Evolutionary conservation across 2,113 vertebrate species (phyloP).

Genomic region (Oryzias melastigma): DNA sequence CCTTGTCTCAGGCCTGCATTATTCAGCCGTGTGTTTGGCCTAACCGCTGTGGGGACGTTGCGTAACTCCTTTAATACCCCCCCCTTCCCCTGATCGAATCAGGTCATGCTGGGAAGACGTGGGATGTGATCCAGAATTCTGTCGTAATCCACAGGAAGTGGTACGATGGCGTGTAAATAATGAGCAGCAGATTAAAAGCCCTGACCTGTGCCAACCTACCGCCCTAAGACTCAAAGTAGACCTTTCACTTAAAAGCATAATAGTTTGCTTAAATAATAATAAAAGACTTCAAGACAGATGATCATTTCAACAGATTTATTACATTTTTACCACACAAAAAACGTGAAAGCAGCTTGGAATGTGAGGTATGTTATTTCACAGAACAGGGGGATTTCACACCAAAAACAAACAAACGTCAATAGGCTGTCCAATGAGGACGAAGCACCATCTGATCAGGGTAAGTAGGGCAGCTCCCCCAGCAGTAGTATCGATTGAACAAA

Average conservation of each 20-base stretch:
- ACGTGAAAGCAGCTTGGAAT: slow-evolving; percentile 58
- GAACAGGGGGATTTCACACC: slow-evolving; percentile 16
- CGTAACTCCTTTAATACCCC: slow-evolving; percentile 26
- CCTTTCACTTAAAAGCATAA: slow-evolving; percentile 9
- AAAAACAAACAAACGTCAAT: not conserved
- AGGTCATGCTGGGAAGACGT: slow-evolving; percentile 21
- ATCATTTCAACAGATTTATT: slow-evolving; percentile 58
- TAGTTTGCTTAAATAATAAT: not conserved
- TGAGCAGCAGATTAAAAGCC: slow-evolving; percentile 46
- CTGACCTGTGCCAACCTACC: slow-evolving; percentile 35
- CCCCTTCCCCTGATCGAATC: slow-evolving; percentile 10
- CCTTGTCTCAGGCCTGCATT: not conserved
- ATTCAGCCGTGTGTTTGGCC: slow-evolving; percentile 3
- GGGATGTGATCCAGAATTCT: slow-evolving; percentile 55
- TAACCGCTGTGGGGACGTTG: slow-evolving; percentile 22
- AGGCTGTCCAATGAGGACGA: slow-evolving; percentile 1
- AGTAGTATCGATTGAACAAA: slow-evolving; percentile 54
- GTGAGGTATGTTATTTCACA: slow-evolving; percentile 54
- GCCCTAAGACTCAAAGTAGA: not conserved
- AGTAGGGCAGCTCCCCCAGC: slow-evolving; percentile 32
- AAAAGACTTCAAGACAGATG: slow-evolving; percentile 8
- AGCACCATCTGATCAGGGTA: slow-evolving; percentile 39
- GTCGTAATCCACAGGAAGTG: slow-evolving; percentile 53
- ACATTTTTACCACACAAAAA: slow-evolving; percentile 33
- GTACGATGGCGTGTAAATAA: slow-evolving; percentile 6